Evolutionary conservation across 2,888 invertebrate species (phyloP), one percentile per base, ranked within the genome.

Genomic region (Alcis repandata): DNA sequence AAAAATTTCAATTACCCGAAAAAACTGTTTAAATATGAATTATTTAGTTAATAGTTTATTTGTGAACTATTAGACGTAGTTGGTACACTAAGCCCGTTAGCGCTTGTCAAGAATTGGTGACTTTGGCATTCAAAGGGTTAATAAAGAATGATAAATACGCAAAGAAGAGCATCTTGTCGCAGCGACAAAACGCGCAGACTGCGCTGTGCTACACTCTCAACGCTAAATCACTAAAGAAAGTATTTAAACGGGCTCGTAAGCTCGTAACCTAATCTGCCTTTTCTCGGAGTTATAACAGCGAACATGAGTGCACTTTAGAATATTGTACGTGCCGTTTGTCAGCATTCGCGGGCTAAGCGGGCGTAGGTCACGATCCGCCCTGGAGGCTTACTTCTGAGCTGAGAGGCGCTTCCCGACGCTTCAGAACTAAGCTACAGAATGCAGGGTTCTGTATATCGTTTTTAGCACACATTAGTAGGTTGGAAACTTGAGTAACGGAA

Each of bases 311-410:
- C 69, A 69, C 67, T 73, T 63, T 64, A 58, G 49, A 64, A 76
- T 73, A 75, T 69, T 72, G 71, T 71, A 64, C 68, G 72, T 73
- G 70, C 72, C 73, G 73, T 74, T 77, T 78, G 74, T 75, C 69
- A 69, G 68, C 63, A 58, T 61, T 68, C 65, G 57, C 72, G 65
- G 57, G 70, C 69, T 75, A 70, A 74, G 72, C 70, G 59, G 49
- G 59, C 68, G 61, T 74, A 74, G 80, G 83, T 83, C 83, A 82
- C 78, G 78, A 75, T 73, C 75, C 67, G 58, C 74, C 82, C 76
- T 51, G 64, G 52, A 72, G 77, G 79, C 76, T 64, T 71, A 68
- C 68, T 71, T 66, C 63, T 66, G 49, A 67, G 64, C 32, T 32
- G 17, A 49, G 32, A 49, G 32, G 45, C 46, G 17, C 10, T 32